Percentiles rank a stretch among this genome's conserved stretches.
Evolutionary conservation across 1,140 invertebrate species (phyloP).

Genomic region (Episyrphus balteatus): DNA sequence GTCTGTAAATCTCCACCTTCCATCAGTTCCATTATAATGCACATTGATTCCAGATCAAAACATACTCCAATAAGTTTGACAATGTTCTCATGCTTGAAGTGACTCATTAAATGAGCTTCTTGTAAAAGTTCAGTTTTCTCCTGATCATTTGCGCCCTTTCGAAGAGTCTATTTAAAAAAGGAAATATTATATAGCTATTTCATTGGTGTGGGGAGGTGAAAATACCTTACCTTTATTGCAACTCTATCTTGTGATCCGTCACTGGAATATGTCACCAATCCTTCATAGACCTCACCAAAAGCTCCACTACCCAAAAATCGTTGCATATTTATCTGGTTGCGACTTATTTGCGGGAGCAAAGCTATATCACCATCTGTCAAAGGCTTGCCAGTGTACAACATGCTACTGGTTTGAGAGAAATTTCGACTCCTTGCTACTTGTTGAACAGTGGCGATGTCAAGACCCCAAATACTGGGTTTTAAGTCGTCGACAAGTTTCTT

Average conservation of each 20-base stretch:
- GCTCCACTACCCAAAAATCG: conserved; percentile 90
- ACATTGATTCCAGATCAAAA: conserved; percentile 83
- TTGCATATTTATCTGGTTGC: conserved; percentile 66
- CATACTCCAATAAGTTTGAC: conserved; percentile 86
- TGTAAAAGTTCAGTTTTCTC: conserved; percentile 92
- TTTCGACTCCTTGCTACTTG: conserved; percentile 61
- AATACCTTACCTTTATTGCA: conserved; percentile 65
- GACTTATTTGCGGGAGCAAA: conserved; percentile 68
- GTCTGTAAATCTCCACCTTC: conserved; percentile 88
- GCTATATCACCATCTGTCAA: conserved; percentile 54
- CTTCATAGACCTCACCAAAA: conserved; percentile 96
- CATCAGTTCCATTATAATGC: conserved; percentile 95
- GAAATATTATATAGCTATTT: no score
- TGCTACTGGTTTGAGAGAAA: conserved; percentile 58
- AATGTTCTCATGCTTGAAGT: conserved; percentile 94
- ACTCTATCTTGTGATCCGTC: conserved; percentile 52
- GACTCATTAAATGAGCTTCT: conserved; percentile 93
- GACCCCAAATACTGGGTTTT: conserved; percentile 45
- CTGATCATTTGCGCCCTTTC: conserved; percentile 80
- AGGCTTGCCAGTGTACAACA: conserved; percentile 54
- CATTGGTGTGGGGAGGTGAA: conserved; percentile 4
- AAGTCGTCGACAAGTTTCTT: conserved; percentile 30
- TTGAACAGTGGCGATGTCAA: conserved; percentile 77
- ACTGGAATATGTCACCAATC: conserved; percentile 56
- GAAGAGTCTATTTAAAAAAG: conserved; percentile 59